Conservation (phyloP, 1,140 invertebrate species). For the Ceratoteleas bidentatus region DNA sequence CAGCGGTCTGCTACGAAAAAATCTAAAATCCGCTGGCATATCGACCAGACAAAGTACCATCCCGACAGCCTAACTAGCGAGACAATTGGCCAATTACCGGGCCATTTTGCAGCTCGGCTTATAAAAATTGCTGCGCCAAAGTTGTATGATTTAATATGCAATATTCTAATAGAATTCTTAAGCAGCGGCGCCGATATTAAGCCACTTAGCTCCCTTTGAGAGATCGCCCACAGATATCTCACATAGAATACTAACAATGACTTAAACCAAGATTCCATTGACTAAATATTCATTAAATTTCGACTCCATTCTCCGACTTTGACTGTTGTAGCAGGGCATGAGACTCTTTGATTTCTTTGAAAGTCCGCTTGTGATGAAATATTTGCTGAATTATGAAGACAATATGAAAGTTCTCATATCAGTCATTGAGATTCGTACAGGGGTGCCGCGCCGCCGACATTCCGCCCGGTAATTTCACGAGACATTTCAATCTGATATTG, state of each 20-base stretch:
- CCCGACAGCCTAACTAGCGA: too few species aligned
- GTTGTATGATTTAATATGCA: slow-evolving; percentile 45
- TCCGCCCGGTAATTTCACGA: too few species aligned
- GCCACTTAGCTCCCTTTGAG: slow-evolving; percentile 49
- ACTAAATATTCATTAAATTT: slow-evolving; percentile 50
- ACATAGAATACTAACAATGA: slow-evolving; percentile 62
- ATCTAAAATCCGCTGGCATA: too few species aligned
- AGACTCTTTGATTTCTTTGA: slow-evolving; percentile 34
- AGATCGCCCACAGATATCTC: slow-evolving; percentile 33
- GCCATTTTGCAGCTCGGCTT: background rate
- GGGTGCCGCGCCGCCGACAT: too few species aligned
- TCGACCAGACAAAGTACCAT: too few species aligned
- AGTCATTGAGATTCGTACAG: background rate
- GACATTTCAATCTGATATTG: too few species aligned
- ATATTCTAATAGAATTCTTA: slow-evolving; percentile 52
- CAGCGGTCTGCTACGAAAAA: too few species aligned
- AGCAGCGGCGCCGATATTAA: slow-evolving; percentile 27
- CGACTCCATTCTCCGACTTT: slow-evolving; percentile 26
- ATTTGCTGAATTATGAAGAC: slow-evolving; percentile 22
- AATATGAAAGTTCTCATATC: slow-evolving; percentile 29
- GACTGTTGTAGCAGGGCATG: slow-evolving; percentile 21
- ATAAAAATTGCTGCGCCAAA: slow-evolving; percentile 16
- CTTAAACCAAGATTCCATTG: slow-evolving; percentile 54
- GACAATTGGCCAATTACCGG: background rate
- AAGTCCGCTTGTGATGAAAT: slow-evolving; percentile 23